Conservation (phyloP, 2,797 vertebrate species). For the Stomatorhinus walkeri region DNA sequence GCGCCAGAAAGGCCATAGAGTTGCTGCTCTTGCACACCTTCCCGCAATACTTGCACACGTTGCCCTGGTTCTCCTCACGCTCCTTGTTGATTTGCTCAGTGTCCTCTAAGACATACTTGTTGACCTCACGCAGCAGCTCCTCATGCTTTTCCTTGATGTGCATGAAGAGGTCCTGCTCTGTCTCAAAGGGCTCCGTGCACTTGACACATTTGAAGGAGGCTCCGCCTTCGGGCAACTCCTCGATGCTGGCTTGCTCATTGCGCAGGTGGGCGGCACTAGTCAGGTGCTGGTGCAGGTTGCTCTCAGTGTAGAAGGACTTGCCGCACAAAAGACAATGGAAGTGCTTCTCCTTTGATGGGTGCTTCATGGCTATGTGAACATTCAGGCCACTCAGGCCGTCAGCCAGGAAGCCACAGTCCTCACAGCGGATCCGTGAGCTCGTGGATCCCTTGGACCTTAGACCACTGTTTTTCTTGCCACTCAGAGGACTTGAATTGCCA, state of each 20-base stretch:
- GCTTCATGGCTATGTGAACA: conserved; percentile 98
- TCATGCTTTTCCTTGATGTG: conserved; percentile 98
- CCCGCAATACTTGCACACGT: conserved; percentile 89
- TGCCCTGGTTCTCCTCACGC: conserved; percentile 94
- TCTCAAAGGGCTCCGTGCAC: conserved; percentile 86
- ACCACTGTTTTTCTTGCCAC: conserved; percentile 18
- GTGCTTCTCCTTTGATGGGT: conserved; percentile 91
- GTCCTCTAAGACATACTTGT: conserved; percentile 95
- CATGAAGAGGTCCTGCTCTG: conserved; percentile 86
- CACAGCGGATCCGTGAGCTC: conserved; percentile 74
- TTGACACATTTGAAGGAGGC: conserved; percentile 93
- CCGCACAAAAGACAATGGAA: conserved; percentile 95
- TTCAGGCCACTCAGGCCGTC: conserved; percentile 92
- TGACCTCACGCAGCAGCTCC: conserved; percentile 89
- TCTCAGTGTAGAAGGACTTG: conserved; percentile 95
- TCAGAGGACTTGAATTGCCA: conserved; percentile 12
- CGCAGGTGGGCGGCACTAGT: conserved; percentile 84
- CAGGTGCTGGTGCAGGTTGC: conserved; percentile 94
- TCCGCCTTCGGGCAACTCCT: conserved; percentile 87
- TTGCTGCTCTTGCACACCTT: conserved; percentile 98
- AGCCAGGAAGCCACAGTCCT: conserved; percentile 93
- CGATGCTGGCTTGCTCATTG: conserved; percentile 88
- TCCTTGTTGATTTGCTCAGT: conserved; percentile 96
- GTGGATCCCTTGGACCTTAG: conserved; percentile 43
- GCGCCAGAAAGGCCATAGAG: conserved; percentile 96